Conservation (phyloP, 2,888 invertebrate species). For the Erebia palarica region DNA sequence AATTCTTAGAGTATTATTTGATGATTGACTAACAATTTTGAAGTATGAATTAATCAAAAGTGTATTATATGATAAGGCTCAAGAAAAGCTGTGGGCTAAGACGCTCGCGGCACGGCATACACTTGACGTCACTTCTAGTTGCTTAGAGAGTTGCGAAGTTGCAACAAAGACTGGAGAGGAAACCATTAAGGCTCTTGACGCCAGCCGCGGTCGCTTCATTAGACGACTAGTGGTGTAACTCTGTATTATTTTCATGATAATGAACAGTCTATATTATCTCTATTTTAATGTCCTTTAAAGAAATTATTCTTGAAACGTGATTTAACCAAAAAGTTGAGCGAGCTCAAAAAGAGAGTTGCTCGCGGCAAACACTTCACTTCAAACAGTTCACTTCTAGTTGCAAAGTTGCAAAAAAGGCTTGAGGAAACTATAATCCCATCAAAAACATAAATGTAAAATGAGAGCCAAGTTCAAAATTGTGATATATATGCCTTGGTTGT, state of each 20-base stretch:
- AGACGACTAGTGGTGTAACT: slow-evolving; percentile 45
- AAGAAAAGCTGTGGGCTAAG: slow-evolving; percentile 29
- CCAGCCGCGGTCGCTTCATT: slow-evolving; percentile 73
- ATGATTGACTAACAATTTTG: background rate
- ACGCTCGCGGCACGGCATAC: slow-evolving; percentile 49
- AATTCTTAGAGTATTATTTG: background rate
- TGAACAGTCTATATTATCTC: no score
- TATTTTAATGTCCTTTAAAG: background rate
- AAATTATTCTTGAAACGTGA: background rate
- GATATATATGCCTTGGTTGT: no score
- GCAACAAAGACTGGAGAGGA: slow-evolving; percentile 77
- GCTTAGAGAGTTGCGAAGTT: slow-evolving; percentile 68
- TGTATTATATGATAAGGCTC: background rate
- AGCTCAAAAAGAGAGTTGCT: slow-evolving; percentile 26
- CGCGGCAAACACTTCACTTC: slow-evolving; percentile 54
- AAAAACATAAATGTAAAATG: no score
- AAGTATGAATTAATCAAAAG: background rate
- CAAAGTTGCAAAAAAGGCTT: slow-evolving; percentile 75
- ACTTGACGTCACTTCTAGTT: slow-evolving; percentile 62
- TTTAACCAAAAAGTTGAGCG: background rate
- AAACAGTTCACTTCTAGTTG: slow-evolving; percentile 63
- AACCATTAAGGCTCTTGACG: slow-evolving; percentile 76
- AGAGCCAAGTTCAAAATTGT: no score
- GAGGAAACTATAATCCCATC: slow-evolving; percentile 79
- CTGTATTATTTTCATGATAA: background rate